Evolutionary conservation across 1,140 invertebrate genomes (phyloP), one percentile per base, ranked within the genome.

Genomic region (Ceratosolen fusciceps): DNA sequence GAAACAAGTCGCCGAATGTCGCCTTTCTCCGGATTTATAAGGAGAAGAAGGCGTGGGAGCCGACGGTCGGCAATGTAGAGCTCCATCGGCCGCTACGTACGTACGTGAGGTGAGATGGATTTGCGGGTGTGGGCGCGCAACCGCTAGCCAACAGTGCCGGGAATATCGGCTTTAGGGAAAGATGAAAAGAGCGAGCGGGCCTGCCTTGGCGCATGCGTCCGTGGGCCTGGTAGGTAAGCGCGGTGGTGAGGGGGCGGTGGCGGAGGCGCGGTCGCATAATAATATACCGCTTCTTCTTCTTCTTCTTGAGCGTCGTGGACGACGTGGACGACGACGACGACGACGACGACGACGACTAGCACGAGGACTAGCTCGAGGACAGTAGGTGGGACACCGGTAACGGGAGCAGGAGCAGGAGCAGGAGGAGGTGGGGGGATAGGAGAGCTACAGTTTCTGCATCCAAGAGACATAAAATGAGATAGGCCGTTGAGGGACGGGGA

Each of bases 381-480:
- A 10, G 19, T n/a, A 19, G 43, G 8, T 16, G 43, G 16, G 43
- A 16, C n/a, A 21, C n/a, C n/a, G n/a, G n/a, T n/a, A n/a, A n/a
- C n/a, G n/a, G n/a, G n/a, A n/a, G n/a, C n/a, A n/a, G n/a, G n/a
- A n/a, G n/a, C n/a, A n/a, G n/a, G n/a, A n/a, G n/a, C n/a, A n/a
- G n/a, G n/a, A n/a, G n/a, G n/a, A n/a, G n/a, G n/a, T n/a, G n/a
- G n/a, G n/a, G n/a, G n/a, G n/a, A n/a, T n/a, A n/a, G n/a, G n/a
- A n/a, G 0, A 31, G 21, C 58, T 71, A 60, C 34, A 77, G 65
- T 77, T 65, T 77, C 75, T 70, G 75, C 65, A 58, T 77, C 70
- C 70, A 39, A 68, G 49, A 43, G 31, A n/a, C n/a, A n/a, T 77
- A 70, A 70, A 77, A 70, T 43, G 65, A 77, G 49, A 67, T 26